Evolutionary conservation across 1,140 invertebrate genomes (phyloP).

Genomic region (Heliconius eleuchia): DNA sequence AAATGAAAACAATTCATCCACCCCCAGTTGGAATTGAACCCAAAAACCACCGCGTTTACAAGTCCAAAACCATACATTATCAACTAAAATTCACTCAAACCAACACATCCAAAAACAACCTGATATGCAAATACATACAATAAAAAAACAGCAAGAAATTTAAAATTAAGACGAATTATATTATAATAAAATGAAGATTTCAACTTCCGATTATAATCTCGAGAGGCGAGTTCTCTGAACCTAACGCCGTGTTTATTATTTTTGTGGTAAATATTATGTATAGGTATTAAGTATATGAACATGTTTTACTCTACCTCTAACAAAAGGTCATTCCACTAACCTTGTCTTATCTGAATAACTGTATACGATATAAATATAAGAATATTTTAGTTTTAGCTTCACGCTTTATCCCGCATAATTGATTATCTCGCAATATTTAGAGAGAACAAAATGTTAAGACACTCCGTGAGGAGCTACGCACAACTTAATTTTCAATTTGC

Average conservation of each 20-base stretch:
- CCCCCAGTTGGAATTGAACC: too few species aligned
- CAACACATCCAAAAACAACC: background rate
- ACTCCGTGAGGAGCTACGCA: too few species aligned
- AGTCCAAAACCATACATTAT: background rate
- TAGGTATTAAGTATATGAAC: background rate
- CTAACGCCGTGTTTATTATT: constrained; percentile 10
- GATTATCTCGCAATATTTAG: too few species aligned
- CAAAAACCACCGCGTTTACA: too few species aligned
- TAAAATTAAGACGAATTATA: constrained; percentile 15
- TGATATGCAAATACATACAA: background rate
- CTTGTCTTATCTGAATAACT: background rate
- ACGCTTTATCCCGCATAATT: too few species aligned
- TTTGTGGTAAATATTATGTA: background rate
- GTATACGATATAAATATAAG: background rate
- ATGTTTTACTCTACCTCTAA: background rate
- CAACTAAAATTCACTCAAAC: background rate
- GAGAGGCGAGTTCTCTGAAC: constrained; percentile 2
- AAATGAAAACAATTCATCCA: too few species aligned
- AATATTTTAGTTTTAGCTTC: too few species aligned
- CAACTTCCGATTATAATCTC: constrained; percentile 8
- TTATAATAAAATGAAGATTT: constrained; percentile 13
- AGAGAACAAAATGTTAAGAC: too few species aligned
- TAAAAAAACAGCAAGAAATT: background rate
- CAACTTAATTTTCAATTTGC: too few species aligned
- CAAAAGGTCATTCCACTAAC: constrained; percentile 5